Conservation (phyloP, 64 coral and sea anemone species). For the Trachythela sp. region DNA sequence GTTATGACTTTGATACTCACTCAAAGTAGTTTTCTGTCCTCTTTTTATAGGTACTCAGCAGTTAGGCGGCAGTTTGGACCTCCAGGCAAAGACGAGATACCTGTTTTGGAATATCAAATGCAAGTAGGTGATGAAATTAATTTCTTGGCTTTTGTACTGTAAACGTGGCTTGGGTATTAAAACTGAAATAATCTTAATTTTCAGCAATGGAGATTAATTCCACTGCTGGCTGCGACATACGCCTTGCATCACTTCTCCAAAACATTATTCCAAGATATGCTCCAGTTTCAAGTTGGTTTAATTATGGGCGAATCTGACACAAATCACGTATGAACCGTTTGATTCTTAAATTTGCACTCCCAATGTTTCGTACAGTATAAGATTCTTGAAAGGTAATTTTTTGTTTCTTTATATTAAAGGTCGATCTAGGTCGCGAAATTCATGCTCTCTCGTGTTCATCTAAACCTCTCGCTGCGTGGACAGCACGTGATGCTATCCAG, state of each 20-base stretch:
- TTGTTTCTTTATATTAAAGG: slow-evolving; percentile 39
- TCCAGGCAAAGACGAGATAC: slow-evolving; percentile 76
- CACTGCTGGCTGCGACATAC: slow-evolving; percentile 84
- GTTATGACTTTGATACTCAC: too few relatives aligned
- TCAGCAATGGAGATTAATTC: slow-evolving; percentile 98
- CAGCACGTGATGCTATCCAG: slow-evolving; percentile 84
- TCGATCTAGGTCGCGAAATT: slow-evolving; percentile 77
- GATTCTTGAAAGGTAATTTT: neutral
- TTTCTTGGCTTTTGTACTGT: neutral
- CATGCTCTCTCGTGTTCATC: slow-evolving; percentile 85
- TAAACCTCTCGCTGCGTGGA: slow-evolving; percentile 76
- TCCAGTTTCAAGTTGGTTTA: slow-evolving; percentile 62
- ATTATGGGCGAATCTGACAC: slow-evolving; percentile 59
- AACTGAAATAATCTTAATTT: neutral
- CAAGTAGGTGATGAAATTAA: slow-evolving; percentile 45
- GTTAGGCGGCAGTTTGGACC: slow-evolving; percentile 95
- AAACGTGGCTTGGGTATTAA: too few relatives aligned
- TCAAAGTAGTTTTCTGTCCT: neutral
- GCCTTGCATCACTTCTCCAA: slow-evolving; percentile 68
- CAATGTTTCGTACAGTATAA: neutral
- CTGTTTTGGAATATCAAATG: slow-evolving; percentile 97
- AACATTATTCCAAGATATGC: slow-evolving; percentile 66
- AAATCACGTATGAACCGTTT: too few relatives aligned
- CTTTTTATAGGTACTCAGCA: slow-evolving; percentile 75
- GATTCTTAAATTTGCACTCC: neutral